A percentile compares a stretch with the other conserved stretches of the same genome.
These are phyloP conservation scores for Tringa solitaria DNA, from an alignment of 2,113 vertebrate genomes.

Conservation along the genomic window DNA sequence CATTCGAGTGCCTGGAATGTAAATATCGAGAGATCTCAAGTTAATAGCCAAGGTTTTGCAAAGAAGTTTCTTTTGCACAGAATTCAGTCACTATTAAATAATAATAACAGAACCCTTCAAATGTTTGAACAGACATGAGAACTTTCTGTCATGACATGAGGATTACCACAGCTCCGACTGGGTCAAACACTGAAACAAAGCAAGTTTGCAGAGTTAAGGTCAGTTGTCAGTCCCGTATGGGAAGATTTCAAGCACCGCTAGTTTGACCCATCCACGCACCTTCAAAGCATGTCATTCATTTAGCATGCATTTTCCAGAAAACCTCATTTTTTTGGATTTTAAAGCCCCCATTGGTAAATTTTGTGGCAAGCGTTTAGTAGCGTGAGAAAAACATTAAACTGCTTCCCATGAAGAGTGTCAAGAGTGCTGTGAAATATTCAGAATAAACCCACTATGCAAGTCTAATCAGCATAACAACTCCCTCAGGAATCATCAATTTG, in stretches of 20 bases:
- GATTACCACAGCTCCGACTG: neutral
- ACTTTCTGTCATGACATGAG: neutral
- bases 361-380: neutral
- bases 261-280: fast-evolving
- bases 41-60: neutral
- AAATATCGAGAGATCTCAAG: neutral
- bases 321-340: neutral
- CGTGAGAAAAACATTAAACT: neutral
- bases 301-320: neutral
- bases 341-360: neutral
- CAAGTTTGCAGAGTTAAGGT: neutral
- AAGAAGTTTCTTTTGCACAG: neutral
- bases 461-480: neutral
- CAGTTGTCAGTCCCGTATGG: neutral
- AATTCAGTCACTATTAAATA: neutral
- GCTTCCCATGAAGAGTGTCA: neutral
- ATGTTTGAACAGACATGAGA: neutral
- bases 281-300: neutral
- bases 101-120: neutral
- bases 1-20: neutral
- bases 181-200: fast-evolving
- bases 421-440: neutral
- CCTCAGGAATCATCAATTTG: neutral
- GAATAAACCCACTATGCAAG: neutral
- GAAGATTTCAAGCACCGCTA: neutral